Conservation (phyloP, 2,888 invertebrate genomes). For the Shargacucullia verbasci region DNA sequence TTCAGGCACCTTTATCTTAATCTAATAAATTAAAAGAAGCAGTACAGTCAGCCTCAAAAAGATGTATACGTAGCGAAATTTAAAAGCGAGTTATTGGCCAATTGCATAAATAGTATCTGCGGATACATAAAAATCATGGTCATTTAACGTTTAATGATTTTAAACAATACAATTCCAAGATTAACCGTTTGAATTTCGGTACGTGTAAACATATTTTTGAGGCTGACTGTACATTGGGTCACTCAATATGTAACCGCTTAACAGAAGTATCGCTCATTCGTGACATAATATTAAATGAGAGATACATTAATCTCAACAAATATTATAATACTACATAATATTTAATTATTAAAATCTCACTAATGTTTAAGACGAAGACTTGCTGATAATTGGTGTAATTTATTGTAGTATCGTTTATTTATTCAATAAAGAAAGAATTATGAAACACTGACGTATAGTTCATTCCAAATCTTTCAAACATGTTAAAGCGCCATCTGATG, state of each 20-base stretch:
- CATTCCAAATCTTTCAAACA: conserved; percentile 13
- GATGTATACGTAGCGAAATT: too few species aligned
- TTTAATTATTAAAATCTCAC: conserved; percentile 61
- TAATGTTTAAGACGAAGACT: conserved; percentile 59
- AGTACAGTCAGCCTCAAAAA: too few species aligned
- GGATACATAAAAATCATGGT: too few species aligned
- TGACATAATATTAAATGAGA: conserved; percentile 28
- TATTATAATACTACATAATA: conserved; percentile 52
- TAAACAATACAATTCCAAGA: too few species aligned
- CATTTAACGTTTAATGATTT: too few species aligned
- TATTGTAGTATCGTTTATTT: conserved; percentile 28
- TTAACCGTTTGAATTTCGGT: too few species aligned
- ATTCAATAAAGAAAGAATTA: conserved; percentile 28
- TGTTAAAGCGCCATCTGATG: conserved; percentile 45
- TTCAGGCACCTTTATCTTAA: conserved; percentile 84
- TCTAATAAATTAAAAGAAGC: conserved; percentile 65
- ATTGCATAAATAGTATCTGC: too few species aligned
- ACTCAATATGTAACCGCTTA: conserved; percentile 25
- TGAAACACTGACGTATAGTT: conserved; percentile 19
- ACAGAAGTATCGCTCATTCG: conserved; percentile 22
- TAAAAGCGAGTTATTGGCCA: too few species aligned
- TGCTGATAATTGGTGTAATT: conserved; percentile 37
- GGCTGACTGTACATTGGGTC: too few species aligned
- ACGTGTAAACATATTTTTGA: too few species aligned
- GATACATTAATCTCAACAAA: conserved; percentile 50